These are phyloP conservation scores for Ficedula albicollis DNA, from an alignment of 2,797 vertebrate species.

Conservation along the genomic window DNA sequence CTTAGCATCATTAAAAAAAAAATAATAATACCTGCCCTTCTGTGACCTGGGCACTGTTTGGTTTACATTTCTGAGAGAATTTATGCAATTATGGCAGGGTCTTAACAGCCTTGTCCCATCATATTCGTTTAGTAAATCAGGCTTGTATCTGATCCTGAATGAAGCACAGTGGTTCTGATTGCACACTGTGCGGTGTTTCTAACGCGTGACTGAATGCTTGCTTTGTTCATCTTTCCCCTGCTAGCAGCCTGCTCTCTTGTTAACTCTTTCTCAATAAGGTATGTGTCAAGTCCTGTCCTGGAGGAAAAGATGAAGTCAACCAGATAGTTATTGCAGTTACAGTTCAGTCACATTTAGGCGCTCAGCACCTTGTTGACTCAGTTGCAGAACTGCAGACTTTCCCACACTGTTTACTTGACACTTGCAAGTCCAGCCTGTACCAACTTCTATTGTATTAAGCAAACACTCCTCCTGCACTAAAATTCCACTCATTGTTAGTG, in stretches of 20 bases:
- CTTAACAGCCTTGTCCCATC: constrained; percentile 1
- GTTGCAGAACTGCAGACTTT: constrained; percentile 72
- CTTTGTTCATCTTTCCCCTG: neutral
- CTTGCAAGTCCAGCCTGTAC: constrained; percentile 72
- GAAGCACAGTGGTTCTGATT: constrained; percentile 33
- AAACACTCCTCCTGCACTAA: constrained; percentile 70
- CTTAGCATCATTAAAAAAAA: neutral
- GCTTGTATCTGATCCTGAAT: constrained; percentile 11
- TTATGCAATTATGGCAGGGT: neutral
- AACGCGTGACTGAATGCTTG: constrained; percentile 37
- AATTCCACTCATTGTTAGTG: constrained; percentile 79
- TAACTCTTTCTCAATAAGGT: constrained; percentile 57
- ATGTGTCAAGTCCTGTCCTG: constrained; percentile 41
- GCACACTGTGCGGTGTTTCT: constrained; percentile 15
- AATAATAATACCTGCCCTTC: neutral
- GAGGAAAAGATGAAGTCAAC: constrained; percentile 45
- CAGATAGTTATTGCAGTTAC: constrained; percentile 54
- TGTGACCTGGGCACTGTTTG: constrained; percentile 4
- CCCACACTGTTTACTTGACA: constrained; percentile 78
- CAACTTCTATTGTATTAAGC: constrained; percentile 76
- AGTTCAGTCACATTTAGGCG: constrained; percentile 49
- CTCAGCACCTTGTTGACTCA: constrained; percentile 75
- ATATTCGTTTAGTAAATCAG: neutral
- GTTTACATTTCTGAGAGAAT: neutral
- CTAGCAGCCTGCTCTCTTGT: constrained; percentile 32